phyloP scores from a whole-genome alignment of 2,888 invertebrate species.

The Cryptophagus acutangulus region DNA sequence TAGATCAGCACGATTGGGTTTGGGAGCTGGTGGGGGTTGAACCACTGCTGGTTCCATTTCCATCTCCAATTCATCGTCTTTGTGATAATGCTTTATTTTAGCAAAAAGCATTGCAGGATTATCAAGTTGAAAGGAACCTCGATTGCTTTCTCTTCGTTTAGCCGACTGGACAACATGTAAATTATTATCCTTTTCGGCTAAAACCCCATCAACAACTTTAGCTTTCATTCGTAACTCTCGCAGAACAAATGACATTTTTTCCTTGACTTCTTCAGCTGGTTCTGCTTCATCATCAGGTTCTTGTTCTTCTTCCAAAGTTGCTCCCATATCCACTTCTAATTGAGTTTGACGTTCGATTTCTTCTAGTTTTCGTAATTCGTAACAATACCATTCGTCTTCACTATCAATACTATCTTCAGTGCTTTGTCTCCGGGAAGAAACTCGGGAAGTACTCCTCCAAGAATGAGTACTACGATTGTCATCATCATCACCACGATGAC shows the following conservation, averaged over 20 bases:
- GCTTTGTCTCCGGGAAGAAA: conserved; percentile 82
- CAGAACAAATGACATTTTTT: conserved; percentile 75
- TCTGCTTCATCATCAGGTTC: conserved; percentile 51
- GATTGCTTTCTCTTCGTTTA: conserved; percentile 37
- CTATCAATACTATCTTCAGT: conserved; percentile 91
- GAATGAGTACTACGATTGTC: conserved; percentile 84
- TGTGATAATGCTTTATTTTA: conserved; percentile 51
- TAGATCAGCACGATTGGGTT: too few relatives aligned
- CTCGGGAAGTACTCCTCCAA: conserved; percentile 78
- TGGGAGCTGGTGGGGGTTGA: conserved; percentile 31
- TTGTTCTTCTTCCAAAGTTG: conserved; percentile 57
- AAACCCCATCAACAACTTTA: conserved; percentile 45
- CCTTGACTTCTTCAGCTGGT: conserved; percentile 63
- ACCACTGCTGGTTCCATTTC: conserved; percentile 15
- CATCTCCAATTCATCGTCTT: conserved; percentile 38
- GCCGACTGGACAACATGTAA: conserved; percentile 42
- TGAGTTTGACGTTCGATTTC: conserved; percentile 76
- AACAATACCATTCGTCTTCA: conserved; percentile 91
- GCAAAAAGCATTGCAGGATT: conserved; percentile 46
- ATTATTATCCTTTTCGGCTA: conserved; percentile 44
- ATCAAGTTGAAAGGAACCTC: conserved; percentile 39
- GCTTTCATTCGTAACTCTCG: conserved; percentile 71
- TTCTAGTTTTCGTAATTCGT: conserved; percentile 80
- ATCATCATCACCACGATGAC: conserved; percentile 62
- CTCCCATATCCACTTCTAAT: conserved; percentile 59